Percentiles rank a stretch among this genome's conserved stretches.
phyloP scores from a whole-genome alignment of 2,797 vertebrate genomes.

The Paedocypris micromegethes region DNA sequence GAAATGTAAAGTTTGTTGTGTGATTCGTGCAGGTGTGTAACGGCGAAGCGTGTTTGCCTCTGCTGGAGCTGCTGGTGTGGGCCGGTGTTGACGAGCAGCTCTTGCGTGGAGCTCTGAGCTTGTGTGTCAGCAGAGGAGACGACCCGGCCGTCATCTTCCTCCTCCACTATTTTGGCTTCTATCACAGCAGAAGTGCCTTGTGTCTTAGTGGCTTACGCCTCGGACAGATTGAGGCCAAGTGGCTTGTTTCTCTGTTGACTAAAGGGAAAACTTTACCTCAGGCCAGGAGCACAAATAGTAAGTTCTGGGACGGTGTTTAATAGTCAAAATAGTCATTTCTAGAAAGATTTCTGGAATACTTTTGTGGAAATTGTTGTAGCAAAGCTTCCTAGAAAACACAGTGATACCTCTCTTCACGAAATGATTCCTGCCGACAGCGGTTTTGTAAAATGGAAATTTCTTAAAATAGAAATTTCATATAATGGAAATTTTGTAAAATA shows the following conservation, averaged over 20 bases:
- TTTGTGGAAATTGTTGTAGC: neutral
- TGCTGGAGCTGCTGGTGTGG: conserved; percentile 84
- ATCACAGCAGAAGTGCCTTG: conserved; percentile 81
- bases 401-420: too few species aligned
- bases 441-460: too few species aligned
- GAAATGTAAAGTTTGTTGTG: too few species aligned
- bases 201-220: conserved; percentile 89
- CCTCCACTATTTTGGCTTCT: conserved; percentile 81
- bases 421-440: too few species aligned
- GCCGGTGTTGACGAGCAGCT: conserved; percentile 83
- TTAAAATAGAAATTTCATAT: too few species aligned
- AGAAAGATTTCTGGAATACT: neutral
- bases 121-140: conserved; percentile 77
- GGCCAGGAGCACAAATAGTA: conserved; percentile 67
- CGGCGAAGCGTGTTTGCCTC: conserved; percentile 73
- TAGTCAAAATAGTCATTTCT: too few species aligned
- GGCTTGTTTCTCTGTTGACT: conserved; percentile 84
- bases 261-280: conserved; percentile 63
- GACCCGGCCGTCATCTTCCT: conserved; percentile 78
- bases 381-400: too few species aligned
- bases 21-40: conserved; percentile 83
- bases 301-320: too few species aligned
- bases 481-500: too few species aligned
- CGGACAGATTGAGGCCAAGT: conserved; percentile 79
- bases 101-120: conserved; percentile 75